Conservation (phyloP, 1,140 invertebrate genomes). For the Drosophila truncata region DNA sequence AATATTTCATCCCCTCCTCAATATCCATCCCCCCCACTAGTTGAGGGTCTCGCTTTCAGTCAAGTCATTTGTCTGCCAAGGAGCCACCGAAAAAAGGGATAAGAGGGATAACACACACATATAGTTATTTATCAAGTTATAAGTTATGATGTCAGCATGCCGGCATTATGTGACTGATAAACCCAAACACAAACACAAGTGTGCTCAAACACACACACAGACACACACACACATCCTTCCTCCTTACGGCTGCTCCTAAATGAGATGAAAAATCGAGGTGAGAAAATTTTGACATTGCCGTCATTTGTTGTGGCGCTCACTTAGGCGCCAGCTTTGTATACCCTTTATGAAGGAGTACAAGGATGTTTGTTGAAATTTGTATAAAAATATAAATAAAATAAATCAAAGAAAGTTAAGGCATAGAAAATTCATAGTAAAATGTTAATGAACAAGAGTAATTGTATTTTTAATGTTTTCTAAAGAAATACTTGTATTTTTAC, state of each 20-base stretch:
- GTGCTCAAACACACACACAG: constrained; percentile 20
- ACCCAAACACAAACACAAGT: constrained; percentile 48
- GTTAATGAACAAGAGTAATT: too few relatives aligned
- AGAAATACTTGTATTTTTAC: too few relatives aligned
- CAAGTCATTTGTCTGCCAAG: constrained; percentile 77
- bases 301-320: constrained; percentile 64
- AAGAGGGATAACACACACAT: constrained; percentile 62
- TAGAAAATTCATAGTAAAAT: too few relatives aligned
- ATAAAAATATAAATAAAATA: background rate
- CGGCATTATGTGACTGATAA: constrained; percentile 82
- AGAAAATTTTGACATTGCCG: constrained; percentile 72
- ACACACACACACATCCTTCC: constrained; percentile 16
- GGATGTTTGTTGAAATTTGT: background rate
- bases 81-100: constrained; percentile 33
- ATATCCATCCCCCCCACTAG: background rate
- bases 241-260: constrained; percentile 45
- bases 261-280: constrained; percentile 82
- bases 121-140: constrained; percentile 83
- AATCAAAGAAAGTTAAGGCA: background rate
- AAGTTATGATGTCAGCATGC: constrained; percentile 82
- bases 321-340: constrained; percentile 33
- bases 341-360: background rate
- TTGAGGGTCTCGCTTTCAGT: constrained; percentile 42
- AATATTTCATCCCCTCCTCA: constrained; percentile 27
- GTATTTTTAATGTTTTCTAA: background rate